phyloP scores from a whole-genome alignment of 2,888 invertebrate species.

The Lampropteryx suffumata region DNA sequence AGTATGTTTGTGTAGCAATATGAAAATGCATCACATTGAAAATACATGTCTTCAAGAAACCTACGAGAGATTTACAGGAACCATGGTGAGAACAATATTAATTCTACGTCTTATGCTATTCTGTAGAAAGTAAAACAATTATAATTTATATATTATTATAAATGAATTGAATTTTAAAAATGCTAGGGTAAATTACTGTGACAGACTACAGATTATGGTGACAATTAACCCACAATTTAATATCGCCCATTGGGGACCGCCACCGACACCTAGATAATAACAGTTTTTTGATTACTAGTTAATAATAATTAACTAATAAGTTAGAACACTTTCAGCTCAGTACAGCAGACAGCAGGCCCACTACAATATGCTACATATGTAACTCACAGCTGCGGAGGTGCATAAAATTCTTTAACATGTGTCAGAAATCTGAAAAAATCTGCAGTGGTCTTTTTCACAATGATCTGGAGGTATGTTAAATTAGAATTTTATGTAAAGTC shows the following conservation, averaged over 20 bases:
- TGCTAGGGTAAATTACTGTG: too few species aligned
- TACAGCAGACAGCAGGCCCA: neutral
- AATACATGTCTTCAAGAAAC: conserved; percentile 7
- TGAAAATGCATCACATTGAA: conserved; percentile 15
- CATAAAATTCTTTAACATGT: conserved; percentile 13
- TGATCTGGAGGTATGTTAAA: conserved; percentile 2
- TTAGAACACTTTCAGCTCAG: conserved; percentile 6
- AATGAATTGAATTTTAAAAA: too few species aligned
- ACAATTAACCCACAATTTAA: too few species aligned
- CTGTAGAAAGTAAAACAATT: too few species aligned
- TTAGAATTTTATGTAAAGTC: too few species aligned
- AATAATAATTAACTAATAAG: too few species aligned
- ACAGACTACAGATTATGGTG: too few species aligned
- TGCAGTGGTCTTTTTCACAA: conserved; percentile 10
- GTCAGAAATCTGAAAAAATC: conserved; percentile 22
- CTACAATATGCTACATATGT: conserved; percentile 18
- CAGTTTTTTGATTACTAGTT: too few species aligned
- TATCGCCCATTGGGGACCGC: too few species aligned
- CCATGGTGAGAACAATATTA: conserved; percentile 2
- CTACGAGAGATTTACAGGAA: conserved; percentile 17
- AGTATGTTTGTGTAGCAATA: conserved; percentile 15
- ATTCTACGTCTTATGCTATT: neutral
- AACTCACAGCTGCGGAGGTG: conserved; percentile 14
- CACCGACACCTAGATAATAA: too few species aligned
- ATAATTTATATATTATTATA: too few species aligned